Evolutionary conservation across 2,797 vertebrate genomes (phyloP), one percentile per base, ranked within the genome.

Genomic region (Urocyon cinereoargenteus): DNA sequence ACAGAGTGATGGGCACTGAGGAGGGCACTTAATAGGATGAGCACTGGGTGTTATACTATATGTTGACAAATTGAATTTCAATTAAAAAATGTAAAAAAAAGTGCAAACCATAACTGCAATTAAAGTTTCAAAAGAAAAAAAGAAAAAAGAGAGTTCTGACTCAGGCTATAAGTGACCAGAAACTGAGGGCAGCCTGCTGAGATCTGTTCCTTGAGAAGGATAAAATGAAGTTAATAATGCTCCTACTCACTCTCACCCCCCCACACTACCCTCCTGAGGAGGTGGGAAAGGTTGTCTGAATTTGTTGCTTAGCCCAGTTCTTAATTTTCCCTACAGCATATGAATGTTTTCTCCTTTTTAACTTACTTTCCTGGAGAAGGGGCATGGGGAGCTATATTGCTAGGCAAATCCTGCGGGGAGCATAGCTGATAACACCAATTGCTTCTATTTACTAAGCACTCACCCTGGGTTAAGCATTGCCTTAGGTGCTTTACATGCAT

Each of bases 121-220:
- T 45, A 45, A 45, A 45, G 40, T 45, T 45, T 45, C 40, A 45
- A 45, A 45, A 45, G 40, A 45, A 45, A 45, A 40, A 8, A 45
- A 45, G 40, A 45, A 45, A 45, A 45, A 45, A 45, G 40, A 45
- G 40, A 45, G 40, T 45, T 45, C 59, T 89, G 40, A 66, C 26
- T 83, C 77, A 77, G 57, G 59, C 79, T 90, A 7, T 73, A 93
- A 96, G 40, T 57, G 45, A 94, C 26, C 13, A 14, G 24, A 88
- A 26, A 15, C 28, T 62, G 15, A 9, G 10, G 31, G 18, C n/a
- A 92, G 61, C 6, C 16, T 88, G 53, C 12, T n/a, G 11, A 31
- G 22, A 75, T 92, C 81, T 87, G 8, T 68, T 93, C 13, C 31
- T 96, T 84, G 49, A 66, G 57, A 86, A 91, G 84, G 90, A 86